These are phyloP conservation scores for Astyanax mexicanus DNA, from an alignment of 2,797 vertebrate species.

Conservation along the genomic window DNA sequence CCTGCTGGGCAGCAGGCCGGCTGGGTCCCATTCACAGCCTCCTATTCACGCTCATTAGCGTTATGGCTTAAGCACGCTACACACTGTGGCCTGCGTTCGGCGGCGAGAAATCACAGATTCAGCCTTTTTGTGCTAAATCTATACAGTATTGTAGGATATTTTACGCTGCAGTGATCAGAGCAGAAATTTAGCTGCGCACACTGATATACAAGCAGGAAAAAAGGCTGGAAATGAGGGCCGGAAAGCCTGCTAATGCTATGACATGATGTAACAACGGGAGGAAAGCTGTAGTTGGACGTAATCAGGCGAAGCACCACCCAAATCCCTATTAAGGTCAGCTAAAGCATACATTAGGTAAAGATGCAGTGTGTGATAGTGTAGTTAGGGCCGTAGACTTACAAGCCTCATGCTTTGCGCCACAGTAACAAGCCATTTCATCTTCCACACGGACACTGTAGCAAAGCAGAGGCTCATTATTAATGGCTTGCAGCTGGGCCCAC, in stretches of 20 bases:
- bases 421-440: constrained; percentile 56
- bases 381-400: constrained; percentile 21
- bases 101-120: constrained; percentile 36
- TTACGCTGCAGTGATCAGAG: constrained; percentile 12
- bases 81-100: constrained; percentile 42
- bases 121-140: constrained; percentile 35
- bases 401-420: constrained; percentile 3
- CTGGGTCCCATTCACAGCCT: constrained; percentile 52
- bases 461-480: constrained; percentile 59
- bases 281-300: constrained; percentile 2
- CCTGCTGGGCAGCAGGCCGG: constrained; percentile 64
- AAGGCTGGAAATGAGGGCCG: not conserved
- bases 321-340: constrained; percentile 27
- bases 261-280: not conserved
- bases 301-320: not conserved
- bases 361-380: constrained; percentile 21
- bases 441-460: constrained; percentile 39
- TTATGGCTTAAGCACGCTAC: constrained; percentile 48
- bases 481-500: constrained; percentile 62
- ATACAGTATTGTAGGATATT: constrained; percentile 22
- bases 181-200: constrained; percentile 25
- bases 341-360: constrained; percentile 12
- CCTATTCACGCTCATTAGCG: constrained; percentile 58
- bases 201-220: not conserved
- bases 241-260: not conserved